Percentiles rank a stretch among this genome's conserved stretches.
phyloP scores from a whole-genome alignment of 23 tunicate genomes.

The Botrylloides violaceus region DNA sequence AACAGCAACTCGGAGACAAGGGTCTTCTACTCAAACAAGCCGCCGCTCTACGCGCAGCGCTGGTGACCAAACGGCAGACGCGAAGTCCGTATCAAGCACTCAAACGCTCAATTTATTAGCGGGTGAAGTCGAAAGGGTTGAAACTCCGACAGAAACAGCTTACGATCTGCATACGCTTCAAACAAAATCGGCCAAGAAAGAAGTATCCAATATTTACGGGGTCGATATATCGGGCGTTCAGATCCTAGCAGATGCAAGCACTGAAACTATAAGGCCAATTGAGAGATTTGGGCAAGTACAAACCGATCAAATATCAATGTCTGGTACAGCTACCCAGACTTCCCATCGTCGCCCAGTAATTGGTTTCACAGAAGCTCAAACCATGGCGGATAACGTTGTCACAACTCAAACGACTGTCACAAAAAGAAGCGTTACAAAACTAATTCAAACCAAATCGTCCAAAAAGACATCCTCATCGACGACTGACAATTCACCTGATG shows the following conservation, averaged over 20 bases:
- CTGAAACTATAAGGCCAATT: not conserved
- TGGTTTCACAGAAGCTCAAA: not conserved
- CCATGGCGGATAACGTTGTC: not conserved
- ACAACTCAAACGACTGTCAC: not conserved
- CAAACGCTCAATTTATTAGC: constrained; percentile 14
- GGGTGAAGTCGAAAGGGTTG: not conserved
- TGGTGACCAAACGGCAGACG: constrained; percentile 10
- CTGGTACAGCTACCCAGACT: constrained; percentile 3
- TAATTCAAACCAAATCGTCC: not conserved
- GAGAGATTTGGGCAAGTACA: not conserved
- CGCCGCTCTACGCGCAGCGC: not conserved
- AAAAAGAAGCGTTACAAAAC: not conserved
- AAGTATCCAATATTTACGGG: constrained; percentile 1
- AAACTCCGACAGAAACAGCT: not conserved
- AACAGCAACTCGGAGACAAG: not conserved
- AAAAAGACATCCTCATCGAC: not conserved
- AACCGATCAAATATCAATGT: not conserved
- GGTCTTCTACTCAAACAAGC: constrained; percentile 9
- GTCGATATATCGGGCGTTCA: not conserved
- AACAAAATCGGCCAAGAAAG: not conserved
- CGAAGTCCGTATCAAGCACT: constrained; percentile 11
- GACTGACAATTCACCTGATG: not conserved
- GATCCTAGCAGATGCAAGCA: constrained; percentile 5
- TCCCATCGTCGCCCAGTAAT: not conserved
- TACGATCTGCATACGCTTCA: not conserved